A percentile compares a stretch with the other conserved stretches of the same genome.
Evolutionary conservation across 2,113 vertebrate genomes (phyloP).

Genomic region (Phaetusa simplex): DNA sequence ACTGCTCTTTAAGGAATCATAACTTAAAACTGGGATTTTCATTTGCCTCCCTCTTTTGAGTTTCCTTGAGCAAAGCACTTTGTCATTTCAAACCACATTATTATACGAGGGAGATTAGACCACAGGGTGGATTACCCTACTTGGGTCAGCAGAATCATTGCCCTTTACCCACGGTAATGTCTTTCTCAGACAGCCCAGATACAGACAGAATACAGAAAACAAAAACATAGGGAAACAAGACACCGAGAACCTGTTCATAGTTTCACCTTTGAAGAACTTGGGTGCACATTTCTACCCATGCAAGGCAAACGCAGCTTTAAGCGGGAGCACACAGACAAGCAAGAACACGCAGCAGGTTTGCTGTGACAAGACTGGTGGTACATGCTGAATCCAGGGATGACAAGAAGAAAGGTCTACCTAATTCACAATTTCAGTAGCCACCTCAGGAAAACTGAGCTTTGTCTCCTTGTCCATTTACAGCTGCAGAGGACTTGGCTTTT

Average conservation of each 20-base stretch:
- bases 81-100: background rate
- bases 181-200: background rate
- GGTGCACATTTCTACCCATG: background rate
- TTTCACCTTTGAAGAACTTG: background rate
- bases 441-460: background rate
- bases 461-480: background rate
- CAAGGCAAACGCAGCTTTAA: background rate
- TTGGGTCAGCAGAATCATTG: background rate
- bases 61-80: background rate
- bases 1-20: slow-evolving; percentile 32
- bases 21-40: background rate
- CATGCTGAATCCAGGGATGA: accelerated
- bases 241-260: background rate
- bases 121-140: background rate
- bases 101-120: background rate
- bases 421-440: background rate
- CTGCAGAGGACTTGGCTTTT: background rate
- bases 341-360: background rate
- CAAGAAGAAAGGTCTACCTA: background rate
- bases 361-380: background rate
- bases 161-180: accelerated
- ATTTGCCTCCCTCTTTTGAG: background rate
- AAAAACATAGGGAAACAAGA: background rate
- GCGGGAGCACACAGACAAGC: background rate
- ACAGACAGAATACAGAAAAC: background rate